Base-by-base conservation (phyloP, 2,888 invertebrate genomes). In the Drepanosiphum platanoidis region DNA sequence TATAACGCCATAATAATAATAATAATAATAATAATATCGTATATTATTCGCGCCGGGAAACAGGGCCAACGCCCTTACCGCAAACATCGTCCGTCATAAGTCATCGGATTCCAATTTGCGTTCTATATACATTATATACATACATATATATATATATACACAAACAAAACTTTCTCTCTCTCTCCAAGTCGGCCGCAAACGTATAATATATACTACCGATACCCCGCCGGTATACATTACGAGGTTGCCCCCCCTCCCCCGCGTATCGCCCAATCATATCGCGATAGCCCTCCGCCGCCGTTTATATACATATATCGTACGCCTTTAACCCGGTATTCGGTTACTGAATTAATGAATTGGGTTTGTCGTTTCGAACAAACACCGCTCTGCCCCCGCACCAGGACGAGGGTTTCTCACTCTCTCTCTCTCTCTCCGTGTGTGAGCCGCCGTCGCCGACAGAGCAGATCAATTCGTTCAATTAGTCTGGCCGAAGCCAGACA, bases 291-390 rank as follows among this genome's bases (percentile, higher is more conserved):
- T 42, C 46, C 79, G 27, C 7, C 77, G 39, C 8, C 70, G 80
- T 52, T 70, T 80, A 71, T 74, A n/a, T n/a, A n/a, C n/a, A n/a
- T n/a, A n/a, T n/a, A n/a, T n/a, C n/a, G n/a, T n/a, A n/a, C n/a
- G n/a, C n/a, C n/a, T n/a, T n/a, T n/a, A 64, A n/a, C 81, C 42
- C 42, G 74, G 64, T 74, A 64, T 83, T 64, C 72, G 82, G 82
- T 83, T 83, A 83, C 82, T 18, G 82, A 74, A 83, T 83, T 83
- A 83, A 83, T 74, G 82, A 83, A 83, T 83, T 74, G 74, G 64
- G 72, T 72, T 82, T 61, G 82, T 61, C 61, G 42, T 61, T 36
- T 9, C 58, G 58, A 58, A 34, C 71, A 71, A 81, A 81, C 39
- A 58, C 75, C 34, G 32, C 39, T 36, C 75, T 22, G 32, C 58